These are phyloP conservation scores for Corythaeola cristata DNA, from an alignment of 2,113 vertebrate genomes.

Conservation along the genomic window DNA sequence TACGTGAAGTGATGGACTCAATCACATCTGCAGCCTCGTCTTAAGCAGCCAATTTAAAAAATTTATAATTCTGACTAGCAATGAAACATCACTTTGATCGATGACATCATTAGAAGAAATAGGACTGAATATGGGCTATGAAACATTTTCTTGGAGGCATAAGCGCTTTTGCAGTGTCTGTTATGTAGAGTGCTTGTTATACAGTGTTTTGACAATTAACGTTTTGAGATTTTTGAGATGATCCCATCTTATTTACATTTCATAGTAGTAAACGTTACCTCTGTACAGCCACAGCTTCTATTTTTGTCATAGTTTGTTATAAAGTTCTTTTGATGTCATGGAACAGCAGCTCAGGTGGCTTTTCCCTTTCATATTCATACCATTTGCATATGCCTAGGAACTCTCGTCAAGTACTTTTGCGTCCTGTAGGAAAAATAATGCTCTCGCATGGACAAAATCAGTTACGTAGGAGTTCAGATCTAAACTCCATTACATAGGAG, in stretches of 20 bases:
- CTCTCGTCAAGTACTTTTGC: neutral
- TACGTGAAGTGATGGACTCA: neutral
- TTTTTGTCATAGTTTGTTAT: neutral
- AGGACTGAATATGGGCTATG: neutral
- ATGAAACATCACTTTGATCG: neutral
- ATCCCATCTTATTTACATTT: neutral
- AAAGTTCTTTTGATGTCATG: neutral
- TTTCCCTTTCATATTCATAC: neutral
- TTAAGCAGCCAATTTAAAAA: neutral
- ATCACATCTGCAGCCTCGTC: neutral
- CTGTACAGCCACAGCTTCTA: neutral
- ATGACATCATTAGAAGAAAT: neutral
- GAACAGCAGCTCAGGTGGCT: neutral
- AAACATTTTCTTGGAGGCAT: neutral
- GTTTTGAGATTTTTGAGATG: neutral
- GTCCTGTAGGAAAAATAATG: neutral
- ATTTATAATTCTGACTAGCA: neutral
- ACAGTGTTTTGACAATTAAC: rapidly evolving
- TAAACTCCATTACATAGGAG: neutral
- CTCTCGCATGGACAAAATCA: neutral
- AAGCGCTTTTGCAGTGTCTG: neutral
- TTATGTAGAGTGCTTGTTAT: neutral
- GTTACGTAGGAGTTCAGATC: neutral
- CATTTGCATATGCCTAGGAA: neutral
- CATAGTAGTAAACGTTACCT: neutral